A percentile compares a stretch with the other conserved stretches of the same genome.
Conservation (phyloP, 2,797 vertebrate species). For the Acrossocheilus wenchowensis region DNA sequence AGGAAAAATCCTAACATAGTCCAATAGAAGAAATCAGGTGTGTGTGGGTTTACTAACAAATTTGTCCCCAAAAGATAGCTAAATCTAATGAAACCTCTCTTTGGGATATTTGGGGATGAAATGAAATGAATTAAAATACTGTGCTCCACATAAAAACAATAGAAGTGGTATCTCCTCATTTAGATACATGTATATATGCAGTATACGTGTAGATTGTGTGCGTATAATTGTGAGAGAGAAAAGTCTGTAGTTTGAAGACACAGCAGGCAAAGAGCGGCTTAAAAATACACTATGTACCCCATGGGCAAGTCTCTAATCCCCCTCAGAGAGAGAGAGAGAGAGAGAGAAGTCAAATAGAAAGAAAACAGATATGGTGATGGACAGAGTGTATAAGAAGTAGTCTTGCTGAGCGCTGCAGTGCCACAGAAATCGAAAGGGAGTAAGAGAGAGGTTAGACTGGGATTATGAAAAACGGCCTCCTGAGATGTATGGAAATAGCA, state of each 20-base stretch:
- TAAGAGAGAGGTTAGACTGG: constrained; percentile 4
- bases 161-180: not conserved
- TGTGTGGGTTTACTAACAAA: not conserved
- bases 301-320: constrained; percentile 48
- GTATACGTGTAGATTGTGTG: not conserved
- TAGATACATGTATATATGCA: not conserved
- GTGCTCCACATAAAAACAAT: not conserved
- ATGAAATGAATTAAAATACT: not conserved
- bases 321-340: constrained; percentile 37
- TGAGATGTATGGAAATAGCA: constrained; percentile 41
- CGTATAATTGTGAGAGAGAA: not conserved
- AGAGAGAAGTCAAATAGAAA: constrained; percentile 8
- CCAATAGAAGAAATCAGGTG: not conserved
- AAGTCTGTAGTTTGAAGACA: constrained; percentile 34
- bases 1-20: constrained; percentile 2
- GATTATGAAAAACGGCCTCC: not conserved
- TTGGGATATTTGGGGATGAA: not conserved
- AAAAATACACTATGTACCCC: constrained; percentile 75
- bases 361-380: constrained; percentile 24
- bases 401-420: not conserved
- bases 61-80: not conserved
- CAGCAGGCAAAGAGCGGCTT: constrained; percentile 64
- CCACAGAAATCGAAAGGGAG: not conserved
- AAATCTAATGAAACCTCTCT: not conserved
- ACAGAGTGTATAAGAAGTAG: not conserved